A percentile compares a stretch with the other conserved stretches of the same genome.
phyloP scores from a whole-genome alignment of 2,888 invertebrate species.

The Dasypogon diadema region DNA sequence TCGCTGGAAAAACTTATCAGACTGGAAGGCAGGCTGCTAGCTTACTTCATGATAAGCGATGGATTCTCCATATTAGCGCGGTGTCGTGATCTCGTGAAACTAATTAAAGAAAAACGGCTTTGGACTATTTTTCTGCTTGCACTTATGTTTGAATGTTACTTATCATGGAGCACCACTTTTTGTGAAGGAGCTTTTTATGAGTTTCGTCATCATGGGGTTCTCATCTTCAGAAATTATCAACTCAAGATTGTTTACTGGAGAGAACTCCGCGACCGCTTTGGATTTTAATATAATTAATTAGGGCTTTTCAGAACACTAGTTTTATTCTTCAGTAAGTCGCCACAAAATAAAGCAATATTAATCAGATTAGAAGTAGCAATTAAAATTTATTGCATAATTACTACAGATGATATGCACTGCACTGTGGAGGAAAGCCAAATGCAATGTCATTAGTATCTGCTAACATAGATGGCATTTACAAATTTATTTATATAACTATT shows the following conservation, averaged over 20 bases:
- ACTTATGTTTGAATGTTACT: neutral
- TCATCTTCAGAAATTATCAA: neutral
- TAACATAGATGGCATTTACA: too few relatives aligned
- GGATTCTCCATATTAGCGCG: conserved; percentile 33
- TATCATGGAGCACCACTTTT: neutral
- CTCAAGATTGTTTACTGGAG: neutral
- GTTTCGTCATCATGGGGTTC: neutral
- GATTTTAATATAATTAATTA: too few relatives aligned
- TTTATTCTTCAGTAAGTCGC: too few relatives aligned
- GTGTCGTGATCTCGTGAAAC: conserved; percentile 19
- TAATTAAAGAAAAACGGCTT: conserved; percentile 26
- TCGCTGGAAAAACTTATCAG: neutral
- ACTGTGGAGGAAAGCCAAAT: too few relatives aligned
- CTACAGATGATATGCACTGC: too few relatives aligned
- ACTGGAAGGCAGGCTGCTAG: neutral
- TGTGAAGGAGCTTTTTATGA: neutral
- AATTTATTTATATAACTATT: too few relatives aligned
- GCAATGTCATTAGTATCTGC: too few relatives aligned
- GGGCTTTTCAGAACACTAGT: too few relatives aligned
- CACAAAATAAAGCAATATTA: too few relatives aligned
- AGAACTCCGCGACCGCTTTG: too few relatives aligned
- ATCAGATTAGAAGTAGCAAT: too few relatives aligned
- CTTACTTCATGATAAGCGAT: conserved; percentile 25
- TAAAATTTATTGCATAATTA: too few relatives aligned
- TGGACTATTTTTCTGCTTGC: neutral